phyloP scores from a whole-genome alignment of 2,113 vertebrate species.

The Otocyon megalotis region DNA sequence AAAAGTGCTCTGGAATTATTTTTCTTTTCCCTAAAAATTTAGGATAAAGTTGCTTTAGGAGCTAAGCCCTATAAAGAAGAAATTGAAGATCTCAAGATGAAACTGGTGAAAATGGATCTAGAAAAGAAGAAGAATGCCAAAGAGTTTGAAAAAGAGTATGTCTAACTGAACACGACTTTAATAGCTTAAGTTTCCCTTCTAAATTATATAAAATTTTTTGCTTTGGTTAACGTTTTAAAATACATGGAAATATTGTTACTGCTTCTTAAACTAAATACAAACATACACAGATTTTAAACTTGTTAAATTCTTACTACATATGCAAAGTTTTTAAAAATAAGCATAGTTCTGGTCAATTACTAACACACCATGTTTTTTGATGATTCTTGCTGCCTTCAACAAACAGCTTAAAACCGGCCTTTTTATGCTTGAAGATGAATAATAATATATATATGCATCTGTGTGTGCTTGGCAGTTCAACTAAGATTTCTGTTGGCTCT shows the following conservation, averaged over 20 bases:
- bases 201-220: background rate
- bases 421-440: background rate
- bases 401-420: background rate
- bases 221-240: constrained; percentile 28
- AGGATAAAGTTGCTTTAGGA: constrained; percentile 87
- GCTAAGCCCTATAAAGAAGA: constrained; percentile 87
- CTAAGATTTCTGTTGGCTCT: background rate
- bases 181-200: background rate
- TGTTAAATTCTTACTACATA: background rate
- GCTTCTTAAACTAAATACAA: background rate
- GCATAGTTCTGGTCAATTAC: background rate
- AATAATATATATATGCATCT: background rate
- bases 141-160: constrained; percentile 90
- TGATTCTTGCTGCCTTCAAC: background rate
- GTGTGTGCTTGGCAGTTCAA: background rate
- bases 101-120: constrained; percentile 90
- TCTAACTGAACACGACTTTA: constrained; percentile 34
- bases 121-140: constrained; percentile 88
- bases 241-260: background rate
- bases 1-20: background rate
- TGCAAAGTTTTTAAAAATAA: background rate
- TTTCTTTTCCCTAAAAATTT: constrained; percentile 11
- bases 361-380: background rate
- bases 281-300: constrained; percentile 10
- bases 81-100: constrained; percentile 89